These are phyloP conservation scores for Sminthurides aquaticus DNA, from an alignment of 2,888 invertebrate species.

Conservation along the genomic window DNA sequence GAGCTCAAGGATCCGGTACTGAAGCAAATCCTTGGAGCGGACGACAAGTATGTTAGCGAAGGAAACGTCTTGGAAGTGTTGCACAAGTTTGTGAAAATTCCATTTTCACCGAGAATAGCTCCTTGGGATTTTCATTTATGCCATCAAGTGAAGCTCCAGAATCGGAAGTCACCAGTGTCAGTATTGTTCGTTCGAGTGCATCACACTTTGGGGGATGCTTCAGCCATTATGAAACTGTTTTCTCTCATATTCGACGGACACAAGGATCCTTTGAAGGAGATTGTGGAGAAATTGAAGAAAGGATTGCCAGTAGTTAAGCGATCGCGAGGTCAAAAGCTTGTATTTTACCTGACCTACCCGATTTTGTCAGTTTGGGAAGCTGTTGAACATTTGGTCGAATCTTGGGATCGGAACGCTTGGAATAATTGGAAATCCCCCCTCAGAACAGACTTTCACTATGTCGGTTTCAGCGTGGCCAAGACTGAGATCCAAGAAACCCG, in stretches of 20 bases:
- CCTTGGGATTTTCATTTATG: slow-evolving; percentile 8
- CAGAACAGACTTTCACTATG: slow-evolving; percentile 3
- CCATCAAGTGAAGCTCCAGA: not conserved
- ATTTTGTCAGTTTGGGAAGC: not conserved
- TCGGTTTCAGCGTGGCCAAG: not conserved
- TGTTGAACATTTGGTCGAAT: slow-evolving; percentile 1
- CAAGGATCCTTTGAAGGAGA: not conserved
- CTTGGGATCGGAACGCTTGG: slow-evolving; percentile 10
- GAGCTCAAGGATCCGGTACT: not conserved
- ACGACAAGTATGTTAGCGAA: not conserved
- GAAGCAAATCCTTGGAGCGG: not conserved
- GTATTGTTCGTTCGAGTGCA: not conserved
- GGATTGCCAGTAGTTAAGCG: not conserved
- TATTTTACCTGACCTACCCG: slow-evolving; percentile 1
- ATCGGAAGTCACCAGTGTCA: not conserved
- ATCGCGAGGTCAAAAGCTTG: not conserved
- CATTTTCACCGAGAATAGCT: not conserved
- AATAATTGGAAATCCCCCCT: not conserved
- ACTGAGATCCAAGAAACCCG: not conserved
- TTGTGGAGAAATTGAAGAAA: not conserved
- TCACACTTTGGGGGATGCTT: slow-evolving; percentile 4
- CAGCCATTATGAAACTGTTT: not conserved
- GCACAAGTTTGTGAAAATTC: slow-evolving; percentile 6
- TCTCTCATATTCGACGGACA: not conserved
- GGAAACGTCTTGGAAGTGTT: not conserved